Conservation (phyloP, 2,797 vertebrate genomes). For the Salmo trutta region DNA sequence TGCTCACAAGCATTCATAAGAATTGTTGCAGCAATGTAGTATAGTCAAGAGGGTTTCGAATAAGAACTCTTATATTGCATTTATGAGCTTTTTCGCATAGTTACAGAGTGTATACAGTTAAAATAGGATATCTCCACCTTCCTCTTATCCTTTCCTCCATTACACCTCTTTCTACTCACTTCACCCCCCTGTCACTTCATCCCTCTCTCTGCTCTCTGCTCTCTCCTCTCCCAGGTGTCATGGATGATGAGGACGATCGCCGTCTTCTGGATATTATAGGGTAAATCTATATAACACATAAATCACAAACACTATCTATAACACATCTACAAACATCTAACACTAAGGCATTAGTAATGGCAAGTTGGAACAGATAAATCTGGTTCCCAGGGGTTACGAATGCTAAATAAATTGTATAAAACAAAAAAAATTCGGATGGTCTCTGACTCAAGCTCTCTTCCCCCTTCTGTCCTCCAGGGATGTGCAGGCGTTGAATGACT, state of each 20-base stretch:
- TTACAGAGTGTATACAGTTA: background rate
- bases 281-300: slow-evolving; percentile 71
- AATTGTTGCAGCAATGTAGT: too few relatives aligned
- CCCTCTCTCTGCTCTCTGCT: slow-evolving; percentile 9
- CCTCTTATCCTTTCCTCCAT: slow-evolving; percentile 10
- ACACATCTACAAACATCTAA: background rate
- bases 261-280: slow-evolving; percentile 99
- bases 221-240: slow-evolving; percentile 86
- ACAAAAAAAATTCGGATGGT: background rate
- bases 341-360: background rate
- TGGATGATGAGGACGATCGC: slow-evolving; percentile 99
- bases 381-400: background rate
- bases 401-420: background rate
- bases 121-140: background rate
- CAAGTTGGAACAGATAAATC: background rate
- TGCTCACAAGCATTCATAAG: slow-evolving; percentile 4
- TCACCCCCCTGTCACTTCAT: background rate
- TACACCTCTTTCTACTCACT: background rate
- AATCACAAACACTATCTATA: background rate
- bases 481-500: slow-evolving; percentile 95
- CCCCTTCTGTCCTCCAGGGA: slow-evolving; percentile 76
- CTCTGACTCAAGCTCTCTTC: background rate
- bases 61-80: background rate
- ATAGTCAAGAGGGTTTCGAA: too few relatives aligned
- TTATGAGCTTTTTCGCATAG: background rate